Conservation (phyloP, 2,888 invertebrate species). For the Venusia cambrica region DNA sequence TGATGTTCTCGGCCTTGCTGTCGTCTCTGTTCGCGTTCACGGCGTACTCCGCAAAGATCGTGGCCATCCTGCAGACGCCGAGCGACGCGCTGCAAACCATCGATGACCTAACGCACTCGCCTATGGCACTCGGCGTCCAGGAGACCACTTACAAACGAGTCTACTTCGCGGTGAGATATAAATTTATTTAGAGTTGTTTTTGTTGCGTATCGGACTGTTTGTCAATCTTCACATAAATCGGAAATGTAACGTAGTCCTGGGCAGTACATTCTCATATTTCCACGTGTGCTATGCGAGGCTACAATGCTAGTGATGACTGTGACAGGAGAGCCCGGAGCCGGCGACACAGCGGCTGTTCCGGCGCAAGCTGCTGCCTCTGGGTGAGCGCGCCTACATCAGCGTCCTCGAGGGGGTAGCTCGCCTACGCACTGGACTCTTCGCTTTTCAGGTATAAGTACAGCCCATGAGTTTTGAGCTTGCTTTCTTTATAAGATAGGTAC, state of each 20-base stretch:
- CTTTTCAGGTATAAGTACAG: conserved; percentile 82
- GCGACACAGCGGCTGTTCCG: conserved; percentile 73
- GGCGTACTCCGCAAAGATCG: conserved; percentile 84
- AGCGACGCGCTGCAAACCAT: conserved; percentile 79
- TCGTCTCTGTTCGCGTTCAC: conserved; percentile 82
- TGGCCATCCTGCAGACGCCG: conserved; percentile 83
- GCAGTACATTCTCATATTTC: too few species aligned
- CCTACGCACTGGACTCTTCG: conserved; percentile 78
- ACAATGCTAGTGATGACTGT: too few species aligned
- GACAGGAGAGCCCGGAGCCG: conserved; percentile 77
- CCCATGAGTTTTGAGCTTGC: too few species aligned
- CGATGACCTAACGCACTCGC: conserved; percentile 78
- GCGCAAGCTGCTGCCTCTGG: conserved; percentile 78
- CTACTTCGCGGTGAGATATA: conserved; percentile 76
- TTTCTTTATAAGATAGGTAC: too few species aligned
- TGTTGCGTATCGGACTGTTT: too few species aligned
- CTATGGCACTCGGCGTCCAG: conserved; percentile 79
- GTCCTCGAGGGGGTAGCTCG: conserved; percentile 78
- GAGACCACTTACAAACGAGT: conserved; percentile 81
- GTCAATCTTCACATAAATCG: too few species aligned
- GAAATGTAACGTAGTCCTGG: too few species aligned
- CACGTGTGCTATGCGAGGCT: too few species aligned
- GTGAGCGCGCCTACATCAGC: conserved; percentile 74
- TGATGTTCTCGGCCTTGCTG: conserved; percentile 78
- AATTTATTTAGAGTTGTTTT: background rate